These are phyloP conservation scores for Hippocampus zosterae DNA, from an alignment of 2,113 vertebrate genomes.

Conservation along the genomic window DNA sequence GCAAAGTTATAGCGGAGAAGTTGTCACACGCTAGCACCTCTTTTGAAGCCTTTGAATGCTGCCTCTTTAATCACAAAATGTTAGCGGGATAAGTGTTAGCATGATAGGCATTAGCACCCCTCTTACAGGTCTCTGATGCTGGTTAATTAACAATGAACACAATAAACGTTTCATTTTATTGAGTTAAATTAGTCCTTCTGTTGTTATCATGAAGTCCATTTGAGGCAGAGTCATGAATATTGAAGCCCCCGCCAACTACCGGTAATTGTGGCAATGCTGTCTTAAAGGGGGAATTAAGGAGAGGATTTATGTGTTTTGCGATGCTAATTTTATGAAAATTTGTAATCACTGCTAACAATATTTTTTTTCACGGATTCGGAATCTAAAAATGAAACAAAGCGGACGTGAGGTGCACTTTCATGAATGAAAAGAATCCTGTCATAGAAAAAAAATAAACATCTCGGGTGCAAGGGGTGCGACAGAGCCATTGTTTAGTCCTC, in stretches of 20 bases:
- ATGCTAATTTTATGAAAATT: background rate
- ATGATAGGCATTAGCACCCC: background rate
- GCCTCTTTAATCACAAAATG: background rate
- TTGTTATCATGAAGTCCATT: background rate
- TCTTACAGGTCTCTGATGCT: background rate
- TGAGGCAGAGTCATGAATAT: background rate
- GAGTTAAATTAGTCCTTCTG: background rate
- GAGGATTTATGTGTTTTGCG: background rate
- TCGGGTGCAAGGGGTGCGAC: too few species aligned
- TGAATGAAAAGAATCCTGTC: conserved; percentile 2
- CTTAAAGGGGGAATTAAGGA: background rate
- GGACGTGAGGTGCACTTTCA: background rate
- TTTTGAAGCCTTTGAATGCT: background rate
- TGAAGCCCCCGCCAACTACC: background rate
- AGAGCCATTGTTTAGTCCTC: too few species aligned
- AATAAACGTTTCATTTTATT: background rate
- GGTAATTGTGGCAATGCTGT: background rate
- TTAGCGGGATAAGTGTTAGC: background rate
- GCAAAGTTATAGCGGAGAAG: too few species aligned
- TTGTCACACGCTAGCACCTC: too few species aligned
- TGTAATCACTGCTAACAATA: background rate
- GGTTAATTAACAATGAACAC: background rate
- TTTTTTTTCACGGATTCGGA: background rate
- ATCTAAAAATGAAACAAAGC: background rate
- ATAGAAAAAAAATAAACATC: background rate